Evolutionary conservation across 2,797 vertebrate genomes (phyloP).

Genomic region (Melanotaenia trifasciata): DNA sequence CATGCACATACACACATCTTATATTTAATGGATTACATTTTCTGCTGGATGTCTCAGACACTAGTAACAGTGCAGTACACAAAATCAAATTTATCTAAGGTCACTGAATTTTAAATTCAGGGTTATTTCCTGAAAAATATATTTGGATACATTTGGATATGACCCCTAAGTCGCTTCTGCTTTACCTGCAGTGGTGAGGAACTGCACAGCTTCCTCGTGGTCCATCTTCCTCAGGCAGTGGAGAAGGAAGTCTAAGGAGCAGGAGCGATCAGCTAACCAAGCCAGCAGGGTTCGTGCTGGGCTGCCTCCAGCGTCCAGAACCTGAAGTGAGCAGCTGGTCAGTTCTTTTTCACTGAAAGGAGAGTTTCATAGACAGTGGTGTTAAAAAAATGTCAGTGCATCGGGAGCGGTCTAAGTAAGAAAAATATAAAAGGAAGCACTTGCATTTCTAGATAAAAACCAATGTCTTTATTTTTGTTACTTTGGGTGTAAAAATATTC

Average conservation of each 20-base stretch:
- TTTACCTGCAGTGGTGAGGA: conserved; percentile 77
- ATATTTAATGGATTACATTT: not conserved
- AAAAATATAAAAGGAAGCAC: not conserved
- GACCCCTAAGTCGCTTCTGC: not conserved
- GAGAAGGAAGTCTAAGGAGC: conserved; percentile 82
- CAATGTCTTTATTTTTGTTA: not conserved
- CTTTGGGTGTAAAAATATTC: not conserved
- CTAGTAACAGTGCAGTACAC: not conserved
- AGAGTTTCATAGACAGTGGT: not conserved
- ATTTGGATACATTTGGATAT: not conserved
- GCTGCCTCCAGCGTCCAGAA: conserved; percentile 84
- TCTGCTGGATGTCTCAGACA: not conserved
- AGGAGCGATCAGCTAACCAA: conserved; percentile 82
- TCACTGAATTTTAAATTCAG: not conserved
- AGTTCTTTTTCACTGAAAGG: conserved; percentile 83
- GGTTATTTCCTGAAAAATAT: not conserved
- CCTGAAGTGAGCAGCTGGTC: conserved; percentile 88
- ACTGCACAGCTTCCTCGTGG: conserved; percentile 81
- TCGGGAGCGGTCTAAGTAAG: not conserved
- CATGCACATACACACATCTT: not conserved
- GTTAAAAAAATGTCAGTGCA: not conserved
- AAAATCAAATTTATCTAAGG: not conserved
- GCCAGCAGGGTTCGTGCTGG: conserved; percentile 83
- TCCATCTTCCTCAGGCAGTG: conserved; percentile 85
- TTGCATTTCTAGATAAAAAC: not conserved